These are phyloP conservation scores for Choloepus hoffmanni DNA, from an alignment of 2,113 vertebrate genomes.

Conservation along the genomic window DNA sequence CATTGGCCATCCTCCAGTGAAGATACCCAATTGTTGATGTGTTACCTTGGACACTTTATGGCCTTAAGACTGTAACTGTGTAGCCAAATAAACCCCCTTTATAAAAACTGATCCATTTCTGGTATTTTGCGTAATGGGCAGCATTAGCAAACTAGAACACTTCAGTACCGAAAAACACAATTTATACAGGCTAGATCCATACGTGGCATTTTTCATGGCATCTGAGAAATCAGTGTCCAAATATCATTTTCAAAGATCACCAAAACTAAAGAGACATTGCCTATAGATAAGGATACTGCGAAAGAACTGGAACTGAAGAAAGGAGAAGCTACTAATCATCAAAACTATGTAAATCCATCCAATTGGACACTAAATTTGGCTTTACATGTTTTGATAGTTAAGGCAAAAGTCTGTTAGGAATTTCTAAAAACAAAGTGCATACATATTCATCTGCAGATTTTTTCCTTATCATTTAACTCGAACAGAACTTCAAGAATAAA, in stretches of 20 bases:
- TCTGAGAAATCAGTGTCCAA: neutral
- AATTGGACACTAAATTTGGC: conserved; percentile 62
- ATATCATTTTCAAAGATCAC: neutral
- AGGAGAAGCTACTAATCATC: neutral
- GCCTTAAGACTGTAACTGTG: too few species aligned
- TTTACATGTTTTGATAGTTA: conserved; percentile 54
- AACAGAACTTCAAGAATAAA: conserved; percentile 60
- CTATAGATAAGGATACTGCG: neutral
- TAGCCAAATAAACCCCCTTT: too few species aligned
- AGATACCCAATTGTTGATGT: too few species aligned
- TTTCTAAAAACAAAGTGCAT: conserved; percentile 78
- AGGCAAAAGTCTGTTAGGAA: conserved; percentile 53
- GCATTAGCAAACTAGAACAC: too few species aligned
- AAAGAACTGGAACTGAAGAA: neutral
- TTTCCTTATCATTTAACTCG: conserved; percentile 51
- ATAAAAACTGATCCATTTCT: too few species aligned
- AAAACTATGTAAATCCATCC: conserved; percentile 33
- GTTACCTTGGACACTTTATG: too few species aligned
- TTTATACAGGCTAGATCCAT: too few species aligned
- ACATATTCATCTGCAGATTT: conserved; percentile 79
- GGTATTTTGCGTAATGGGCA: too few species aligned
- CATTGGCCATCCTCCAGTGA: too few species aligned
- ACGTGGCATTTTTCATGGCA: neutral
- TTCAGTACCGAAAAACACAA: too few species aligned
- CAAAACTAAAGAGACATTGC: neutral